Evolutionary conservation across 2,888 invertebrate species (phyloP), one percentile per base, ranked within the genome.

Genomic region (Rhabditoides inermis): DNA sequence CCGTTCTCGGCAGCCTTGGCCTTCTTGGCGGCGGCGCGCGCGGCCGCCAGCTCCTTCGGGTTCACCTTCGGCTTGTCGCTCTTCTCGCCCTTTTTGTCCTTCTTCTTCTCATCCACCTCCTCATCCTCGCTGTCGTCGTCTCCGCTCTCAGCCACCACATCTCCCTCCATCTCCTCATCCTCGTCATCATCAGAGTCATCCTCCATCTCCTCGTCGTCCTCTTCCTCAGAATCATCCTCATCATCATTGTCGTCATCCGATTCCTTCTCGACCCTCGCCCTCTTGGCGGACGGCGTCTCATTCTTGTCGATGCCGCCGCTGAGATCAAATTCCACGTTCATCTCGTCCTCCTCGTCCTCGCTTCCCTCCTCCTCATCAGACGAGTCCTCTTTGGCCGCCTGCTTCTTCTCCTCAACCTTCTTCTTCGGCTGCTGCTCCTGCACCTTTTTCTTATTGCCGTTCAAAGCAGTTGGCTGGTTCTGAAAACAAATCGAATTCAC

Each of bases 51-150:
- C n/a, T n/a, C 12, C 42, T 25, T 22, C 42, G 5, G 15, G 22
- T 23, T 23, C 42, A 12, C 23, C 23, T 10, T 25, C 20, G 6
- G 7, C 5, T 12, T 42, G 12, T 4, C 4, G 6, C 12, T 42
- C 42, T 12, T 42, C 35, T 15, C 23, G 26, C 42, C 23, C 42
- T 32, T 30, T n/a, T 45, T 20, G 7, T 25, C 44, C 26, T 42
- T 20, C 18, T 42, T 20, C 5, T 18, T 18, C 37, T 59, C 55
- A 20, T 52, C 53, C 5, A 37, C 37, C 41, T 52, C 54, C n/a
- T 56, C 56, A 18, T 60, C 55, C 12, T 52, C 52, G 4, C 55
- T 48, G n/a, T 60, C 57, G 2, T 44, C 44, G 10, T 51, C 54
- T 36, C 44, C 41, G 12, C 32, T 45, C 32, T 56, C 53, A 20